Evolutionary conservation across 2,797 vertebrate species (phyloP).

Genomic region (Amblyraja radiata): DNA sequence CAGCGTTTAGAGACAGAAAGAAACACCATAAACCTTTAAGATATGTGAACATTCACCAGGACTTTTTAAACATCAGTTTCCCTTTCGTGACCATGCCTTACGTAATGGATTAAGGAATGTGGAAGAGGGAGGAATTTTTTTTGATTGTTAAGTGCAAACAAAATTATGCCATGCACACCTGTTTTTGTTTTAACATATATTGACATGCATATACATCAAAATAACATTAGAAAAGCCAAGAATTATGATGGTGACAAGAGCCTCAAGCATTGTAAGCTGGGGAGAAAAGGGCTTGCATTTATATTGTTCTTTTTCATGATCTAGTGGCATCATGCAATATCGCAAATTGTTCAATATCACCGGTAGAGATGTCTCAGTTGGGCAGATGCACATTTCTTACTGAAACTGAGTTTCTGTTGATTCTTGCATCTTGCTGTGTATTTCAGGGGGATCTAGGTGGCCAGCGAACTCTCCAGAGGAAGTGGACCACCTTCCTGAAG

Average conservation of each 20-base stretch:
- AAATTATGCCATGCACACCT: too few species aligned
- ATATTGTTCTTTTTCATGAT: neutral
- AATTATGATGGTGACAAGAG: neutral
- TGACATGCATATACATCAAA: neutral
- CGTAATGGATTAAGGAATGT: too few species aligned
- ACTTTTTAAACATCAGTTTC: too few species aligned
- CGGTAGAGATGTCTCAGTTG: neutral
- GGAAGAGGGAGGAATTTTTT: too few species aligned
- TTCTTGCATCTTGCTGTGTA: neutral
- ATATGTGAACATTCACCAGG: too few species aligned
- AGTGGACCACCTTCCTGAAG: conserved; percentile 69
- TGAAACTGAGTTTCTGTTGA: neutral
- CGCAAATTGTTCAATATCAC: neutral
- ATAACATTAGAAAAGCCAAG: neutral
- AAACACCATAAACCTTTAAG: too few species aligned
- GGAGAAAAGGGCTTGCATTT: neutral
- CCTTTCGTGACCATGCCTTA: too few species aligned
- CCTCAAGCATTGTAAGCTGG: neutral
- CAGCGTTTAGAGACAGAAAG: too few species aligned
- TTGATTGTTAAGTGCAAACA: too few species aligned
- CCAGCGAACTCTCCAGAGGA: conserved; percentile 62
- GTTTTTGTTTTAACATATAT: too few species aligned
- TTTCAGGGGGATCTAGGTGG: conserved; percentile 64
- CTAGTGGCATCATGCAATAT: neutral
- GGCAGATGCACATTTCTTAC: neutral